phyloP scores from a whole-genome alignment of 2,113 vertebrate species.

The Saccopteryx bilineata region DNA sequence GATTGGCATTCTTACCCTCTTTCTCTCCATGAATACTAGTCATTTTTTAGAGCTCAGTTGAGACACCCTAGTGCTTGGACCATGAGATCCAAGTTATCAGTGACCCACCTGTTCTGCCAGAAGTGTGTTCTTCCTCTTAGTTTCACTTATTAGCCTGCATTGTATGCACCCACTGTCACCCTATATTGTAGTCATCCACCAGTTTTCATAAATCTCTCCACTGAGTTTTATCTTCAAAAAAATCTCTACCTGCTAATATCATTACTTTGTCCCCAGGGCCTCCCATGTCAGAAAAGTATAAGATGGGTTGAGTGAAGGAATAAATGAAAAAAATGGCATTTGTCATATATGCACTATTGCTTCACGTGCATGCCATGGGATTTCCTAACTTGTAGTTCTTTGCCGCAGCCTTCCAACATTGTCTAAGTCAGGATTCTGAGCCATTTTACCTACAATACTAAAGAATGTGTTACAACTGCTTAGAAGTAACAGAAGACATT shows the following conservation, averaged over 20 bases:
- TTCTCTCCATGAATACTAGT: background rate
- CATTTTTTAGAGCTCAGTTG: background rate
- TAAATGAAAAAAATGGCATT: fast-evolving
- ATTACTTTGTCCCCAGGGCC: fast-evolving
- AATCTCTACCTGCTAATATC: fast-evolving
- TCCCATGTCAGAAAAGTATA: fast-evolving
- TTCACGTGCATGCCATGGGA: fast-evolving
- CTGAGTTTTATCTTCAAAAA: fast-evolving
- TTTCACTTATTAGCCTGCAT: fast-evolving
- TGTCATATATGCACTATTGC: fast-evolving
- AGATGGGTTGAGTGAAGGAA: background rate
- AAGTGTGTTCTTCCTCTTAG: fast-evolving
- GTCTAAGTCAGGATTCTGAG: background rate
- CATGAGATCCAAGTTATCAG: fast-evolving
- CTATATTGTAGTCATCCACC: fast-evolving
- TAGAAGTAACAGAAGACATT: background rate
- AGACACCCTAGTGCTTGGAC: fast-evolving
- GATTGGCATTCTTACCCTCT: background rate
- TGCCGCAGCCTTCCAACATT: background rate
- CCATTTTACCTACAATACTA: background rate
- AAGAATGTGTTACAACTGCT: background rate
- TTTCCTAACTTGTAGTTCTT: background rate
- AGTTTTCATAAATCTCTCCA: background rate
- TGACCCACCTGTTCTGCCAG: fast-evolving
- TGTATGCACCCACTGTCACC: fast-evolving